phyloP scores from a whole-genome alignment of 2,113 vertebrate species.

The Brachyhypopomus gauderio region DNA sequence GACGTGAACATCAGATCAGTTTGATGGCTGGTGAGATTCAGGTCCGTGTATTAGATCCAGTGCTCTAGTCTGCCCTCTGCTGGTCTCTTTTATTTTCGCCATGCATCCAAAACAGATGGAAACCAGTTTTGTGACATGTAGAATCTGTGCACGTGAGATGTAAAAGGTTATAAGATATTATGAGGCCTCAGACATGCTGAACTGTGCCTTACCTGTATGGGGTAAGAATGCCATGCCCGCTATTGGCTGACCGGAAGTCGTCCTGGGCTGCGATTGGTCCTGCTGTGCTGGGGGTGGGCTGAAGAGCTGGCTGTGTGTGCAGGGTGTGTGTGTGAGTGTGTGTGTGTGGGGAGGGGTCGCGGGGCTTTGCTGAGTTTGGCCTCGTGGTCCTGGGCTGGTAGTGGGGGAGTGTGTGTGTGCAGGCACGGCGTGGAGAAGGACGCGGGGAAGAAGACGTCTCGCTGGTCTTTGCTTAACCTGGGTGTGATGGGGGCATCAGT shows the following conservation, averaged over 20 bases:
- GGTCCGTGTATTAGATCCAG: background rate
- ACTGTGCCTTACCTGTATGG: constrained; percentile 66
- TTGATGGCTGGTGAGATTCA: no score
- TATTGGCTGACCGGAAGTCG: constrained; percentile 55
- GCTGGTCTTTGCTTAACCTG: constrained; percentile 86
- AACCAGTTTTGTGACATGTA: background rate
- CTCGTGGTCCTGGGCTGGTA: constrained; percentile 65
- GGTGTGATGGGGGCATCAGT: constrained; percentile 88
- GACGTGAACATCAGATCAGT: no score
- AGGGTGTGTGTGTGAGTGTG: constrained; percentile 33
- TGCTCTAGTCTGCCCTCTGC: background rate
- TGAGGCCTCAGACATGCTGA: background rate
- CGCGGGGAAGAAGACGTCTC: constrained; percentile 87
- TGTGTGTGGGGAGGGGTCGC: constrained; percentile 54
- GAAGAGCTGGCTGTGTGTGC: constrained; percentile 40
- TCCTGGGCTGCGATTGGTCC: constrained; percentile 59
- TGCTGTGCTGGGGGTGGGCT: constrained; percentile 33
- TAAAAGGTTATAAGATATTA: no score
- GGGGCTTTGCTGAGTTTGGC: constrained; percentile 75
- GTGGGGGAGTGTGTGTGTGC: constrained; percentile 65
- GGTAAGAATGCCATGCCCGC: constrained; percentile 68
- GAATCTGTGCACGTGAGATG: no score
- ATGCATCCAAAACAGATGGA: background rate
- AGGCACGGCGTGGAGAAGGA: constrained; percentile 68
- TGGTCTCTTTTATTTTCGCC: background rate